Percentiles rank a stretch among this genome's conserved stretches.
Conservation (phyloP, 2,797 vertebrate genomes). For the Gymnothorax reevesii region DNA sequence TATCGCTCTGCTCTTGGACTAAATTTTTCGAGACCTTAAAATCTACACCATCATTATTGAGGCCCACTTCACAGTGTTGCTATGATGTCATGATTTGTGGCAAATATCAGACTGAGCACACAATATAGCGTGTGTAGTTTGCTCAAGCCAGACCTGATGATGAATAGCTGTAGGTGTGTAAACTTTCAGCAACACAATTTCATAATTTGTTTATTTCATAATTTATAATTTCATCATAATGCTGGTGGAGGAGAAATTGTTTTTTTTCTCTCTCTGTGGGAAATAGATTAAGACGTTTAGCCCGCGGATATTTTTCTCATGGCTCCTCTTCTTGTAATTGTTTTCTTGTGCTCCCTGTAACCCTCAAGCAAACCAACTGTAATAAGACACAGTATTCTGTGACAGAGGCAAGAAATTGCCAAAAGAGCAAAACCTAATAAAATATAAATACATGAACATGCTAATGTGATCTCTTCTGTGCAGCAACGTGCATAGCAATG, state of each 20-base stretch:
- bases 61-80: not conserved
- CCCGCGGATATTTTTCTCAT: not conserved
- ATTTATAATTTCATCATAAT: slow-evolving; percentile 1
- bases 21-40: not conserved
- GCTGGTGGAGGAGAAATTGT: not conserved
- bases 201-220: not conserved
- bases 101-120: not conserved
- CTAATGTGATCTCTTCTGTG: not conserved
- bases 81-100: no score
- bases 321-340: not conserved
- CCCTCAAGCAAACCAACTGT: not conserved
- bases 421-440: not conserved
- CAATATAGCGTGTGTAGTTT: not conserved
- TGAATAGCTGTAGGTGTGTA: not conserved
- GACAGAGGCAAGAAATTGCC: not conserved
- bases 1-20: not conserved
- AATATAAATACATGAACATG: not conserved
- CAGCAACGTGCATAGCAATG: not conserved
- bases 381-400: not conserved
- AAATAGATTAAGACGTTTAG: not conserved
- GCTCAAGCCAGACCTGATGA: not conserved
- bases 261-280: not conserved
- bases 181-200: not conserved
- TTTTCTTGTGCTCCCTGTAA: not conserved
- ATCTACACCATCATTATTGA: not conserved